These are phyloP conservation scores for Sceloporus tristichus DNA, from an alignment of 2,113 vertebrate species.

Conservation along the genomic window DNA sequence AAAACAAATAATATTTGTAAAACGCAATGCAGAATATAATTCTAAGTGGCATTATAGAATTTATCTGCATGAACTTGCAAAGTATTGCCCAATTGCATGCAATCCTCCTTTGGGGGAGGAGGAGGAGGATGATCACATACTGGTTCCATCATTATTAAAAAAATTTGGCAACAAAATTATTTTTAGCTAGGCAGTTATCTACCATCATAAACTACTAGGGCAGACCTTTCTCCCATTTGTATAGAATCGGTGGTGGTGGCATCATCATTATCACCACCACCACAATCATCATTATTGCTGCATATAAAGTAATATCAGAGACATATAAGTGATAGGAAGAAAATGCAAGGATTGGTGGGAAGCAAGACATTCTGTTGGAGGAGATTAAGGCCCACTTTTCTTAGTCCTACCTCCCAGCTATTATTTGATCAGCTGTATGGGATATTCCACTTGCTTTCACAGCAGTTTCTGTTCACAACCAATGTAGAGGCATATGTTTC, in stretches of 20 bases:
- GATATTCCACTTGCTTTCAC: slow-evolving; percentile 59
- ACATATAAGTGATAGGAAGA: slow-evolving; percentile 48
- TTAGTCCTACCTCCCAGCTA: slow-evolving; percentile 49
- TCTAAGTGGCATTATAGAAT: slow-evolving; percentile 7
- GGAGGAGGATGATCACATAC: neutral
- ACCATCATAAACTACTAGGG: neutral
- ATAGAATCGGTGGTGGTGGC: neutral
- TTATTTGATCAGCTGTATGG: slow-evolving; percentile 55
- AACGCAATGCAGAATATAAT: neutral
- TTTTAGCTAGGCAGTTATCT: slow-evolving; percentile 2
- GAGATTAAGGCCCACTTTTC: slow-evolving; percentile 48
- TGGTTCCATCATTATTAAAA: slow-evolving; percentile 8
- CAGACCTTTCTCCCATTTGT: slow-evolving; percentile 13
- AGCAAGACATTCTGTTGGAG: slow-evolving; percentile 41
- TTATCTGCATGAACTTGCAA: neutral
- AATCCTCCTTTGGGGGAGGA: neutral
- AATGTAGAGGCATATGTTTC: slow-evolving; percentile 42
- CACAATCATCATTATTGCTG: neutral
- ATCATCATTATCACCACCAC: no score
- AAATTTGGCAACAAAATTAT: slow-evolving; percentile 6
- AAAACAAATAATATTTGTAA: neutral
- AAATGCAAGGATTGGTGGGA: slow-evolving; percentile 38
- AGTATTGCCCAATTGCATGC: neutral
- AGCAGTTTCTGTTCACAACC: slow-evolving; percentile 38
- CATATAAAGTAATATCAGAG: slow-evolving; percentile 19